Evolutionary conservation across 2,113 vertebrate genomes (phyloP).

Genomic region (Formicarius rufipectus): DNA sequence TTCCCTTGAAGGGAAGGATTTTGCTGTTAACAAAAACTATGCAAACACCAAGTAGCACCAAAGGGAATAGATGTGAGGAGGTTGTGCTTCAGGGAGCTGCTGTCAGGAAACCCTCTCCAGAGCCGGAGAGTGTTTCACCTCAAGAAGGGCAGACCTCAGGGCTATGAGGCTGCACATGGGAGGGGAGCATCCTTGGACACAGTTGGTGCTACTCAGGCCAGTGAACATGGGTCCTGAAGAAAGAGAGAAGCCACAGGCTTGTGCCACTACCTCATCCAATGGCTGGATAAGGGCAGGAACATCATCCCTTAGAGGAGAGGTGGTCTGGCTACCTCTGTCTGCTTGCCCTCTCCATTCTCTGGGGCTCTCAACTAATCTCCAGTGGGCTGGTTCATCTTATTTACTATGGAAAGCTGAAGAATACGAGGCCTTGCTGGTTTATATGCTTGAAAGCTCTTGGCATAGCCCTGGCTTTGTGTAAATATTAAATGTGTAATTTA

Average conservation of each 20-base stretch:
- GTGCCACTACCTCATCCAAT: background rate
- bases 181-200: background rate
- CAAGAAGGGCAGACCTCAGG: background rate
- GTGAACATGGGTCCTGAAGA: background rate
- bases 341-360: background rate
- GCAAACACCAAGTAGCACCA: background rate
- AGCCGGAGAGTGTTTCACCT: background rate
- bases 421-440: background rate
- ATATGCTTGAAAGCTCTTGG: background rate
- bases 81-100: fast-evolving
- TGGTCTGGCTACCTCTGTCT: background rate
- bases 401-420: background rate
- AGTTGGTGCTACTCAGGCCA: background rate
- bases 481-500: slow-evolving; percentile 23
- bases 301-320: fast-evolving
- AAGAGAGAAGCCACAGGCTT: background rate
- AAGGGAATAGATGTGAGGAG: background rate
- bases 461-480: background rate
- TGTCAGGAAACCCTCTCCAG: background rate
- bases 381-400: background rate
- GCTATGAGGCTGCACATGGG: background rate
- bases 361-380: fast-evolving
- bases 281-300: background rate
- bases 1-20: background rate
- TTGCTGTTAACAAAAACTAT: background rate